Conservation (phyloP, 2,797 vertebrate genomes). For the Geotria australis region DNA sequence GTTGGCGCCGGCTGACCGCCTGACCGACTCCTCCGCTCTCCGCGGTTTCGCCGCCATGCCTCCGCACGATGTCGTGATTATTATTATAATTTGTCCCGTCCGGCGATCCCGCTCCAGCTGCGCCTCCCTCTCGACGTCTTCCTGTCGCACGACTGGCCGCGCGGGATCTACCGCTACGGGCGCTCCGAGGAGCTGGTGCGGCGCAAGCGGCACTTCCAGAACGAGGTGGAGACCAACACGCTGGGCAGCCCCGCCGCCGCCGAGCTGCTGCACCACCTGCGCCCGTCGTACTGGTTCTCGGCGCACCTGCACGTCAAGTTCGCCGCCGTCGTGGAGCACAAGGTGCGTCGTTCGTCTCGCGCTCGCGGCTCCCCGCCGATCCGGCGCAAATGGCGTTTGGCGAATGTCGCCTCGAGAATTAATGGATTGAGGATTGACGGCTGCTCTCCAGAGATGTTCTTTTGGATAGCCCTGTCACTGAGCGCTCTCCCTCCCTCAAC, state of each 20-base stretch:
- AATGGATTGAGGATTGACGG: neutral
- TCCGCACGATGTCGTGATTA: too few relatives aligned
- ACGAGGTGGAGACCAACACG: slow-evolving; percentile 56
- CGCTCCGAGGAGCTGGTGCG: slow-evolving; percentile 43
- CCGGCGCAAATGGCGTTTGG: too few relatives aligned
- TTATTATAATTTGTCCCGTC: too few relatives aligned
- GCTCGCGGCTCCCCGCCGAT: too few relatives aligned
- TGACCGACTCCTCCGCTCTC: too few relatives aligned
- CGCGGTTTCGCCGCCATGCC: too few relatives aligned
- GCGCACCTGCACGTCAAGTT: slow-evolving; percentile 93
- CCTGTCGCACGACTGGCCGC: slow-evolving; percentile 87
- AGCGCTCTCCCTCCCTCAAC: too few relatives aligned
- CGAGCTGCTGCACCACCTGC: slow-evolving; percentile 52
- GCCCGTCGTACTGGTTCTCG: slow-evolving; percentile 81
- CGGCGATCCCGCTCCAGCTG: slow-evolving; percentile 18
- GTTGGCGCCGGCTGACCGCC: too few relatives aligned
- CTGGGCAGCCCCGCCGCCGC: slow-evolving; percentile 64
- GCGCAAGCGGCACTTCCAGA: slow-evolving; percentile 57
- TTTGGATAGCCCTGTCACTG: too few relatives aligned
- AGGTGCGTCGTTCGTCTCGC: slow-evolving; percentile 10
- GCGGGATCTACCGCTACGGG: slow-evolving; percentile 65
- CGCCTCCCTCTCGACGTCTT: slow-evolving; percentile 63
- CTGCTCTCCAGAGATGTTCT: too few relatives aligned
- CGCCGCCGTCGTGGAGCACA: slow-evolving; percentile 63
- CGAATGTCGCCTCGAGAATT: too few relatives aligned